phyloP scores from a whole-genome alignment of 2,888 invertebrate genomes.

The Chironomus tentans region DNA sequence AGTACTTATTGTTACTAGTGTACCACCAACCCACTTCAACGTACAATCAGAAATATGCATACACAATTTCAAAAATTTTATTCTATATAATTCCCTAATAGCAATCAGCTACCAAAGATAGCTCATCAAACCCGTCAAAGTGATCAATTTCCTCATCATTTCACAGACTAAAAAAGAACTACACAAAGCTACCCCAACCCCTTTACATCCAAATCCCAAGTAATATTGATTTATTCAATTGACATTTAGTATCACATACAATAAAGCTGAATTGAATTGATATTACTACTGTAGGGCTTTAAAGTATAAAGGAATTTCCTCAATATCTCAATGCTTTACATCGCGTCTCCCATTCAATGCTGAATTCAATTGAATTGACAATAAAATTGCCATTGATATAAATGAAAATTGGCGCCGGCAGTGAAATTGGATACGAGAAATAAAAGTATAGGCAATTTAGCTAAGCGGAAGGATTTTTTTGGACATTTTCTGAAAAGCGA shows the following conservation, averaged over 20 bases:
- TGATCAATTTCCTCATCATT: neutral
- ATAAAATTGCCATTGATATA: conserved; percentile 1
- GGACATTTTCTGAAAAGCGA: no score
- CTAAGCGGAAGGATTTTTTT: neutral
- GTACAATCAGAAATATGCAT: no score
- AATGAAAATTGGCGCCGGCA: conserved; percentile 3
- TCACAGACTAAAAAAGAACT: neutral
- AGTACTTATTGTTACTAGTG: no score
- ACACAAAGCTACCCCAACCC: neutral
- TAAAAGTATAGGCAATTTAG: neutral
- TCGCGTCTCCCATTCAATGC: neutral
- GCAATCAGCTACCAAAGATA: no score
- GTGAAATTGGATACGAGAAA: neutral
- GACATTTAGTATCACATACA: conserved; percentile 2
- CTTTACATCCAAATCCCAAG: neutral
- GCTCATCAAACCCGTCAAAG: no score
- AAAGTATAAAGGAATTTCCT: no score
- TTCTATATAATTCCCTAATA: no score
- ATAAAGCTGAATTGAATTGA: neutral
- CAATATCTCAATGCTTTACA: no score
- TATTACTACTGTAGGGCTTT: no score
- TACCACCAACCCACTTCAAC: no score
- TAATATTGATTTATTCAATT: conserved; percentile 9
- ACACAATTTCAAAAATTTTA: no score
- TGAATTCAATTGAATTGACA: neutral